These are phyloP conservation scores for Microtus californicus DNA, from an alignment of 2,797 vertebrate genomes.

Conservation along the genomic window DNA sequence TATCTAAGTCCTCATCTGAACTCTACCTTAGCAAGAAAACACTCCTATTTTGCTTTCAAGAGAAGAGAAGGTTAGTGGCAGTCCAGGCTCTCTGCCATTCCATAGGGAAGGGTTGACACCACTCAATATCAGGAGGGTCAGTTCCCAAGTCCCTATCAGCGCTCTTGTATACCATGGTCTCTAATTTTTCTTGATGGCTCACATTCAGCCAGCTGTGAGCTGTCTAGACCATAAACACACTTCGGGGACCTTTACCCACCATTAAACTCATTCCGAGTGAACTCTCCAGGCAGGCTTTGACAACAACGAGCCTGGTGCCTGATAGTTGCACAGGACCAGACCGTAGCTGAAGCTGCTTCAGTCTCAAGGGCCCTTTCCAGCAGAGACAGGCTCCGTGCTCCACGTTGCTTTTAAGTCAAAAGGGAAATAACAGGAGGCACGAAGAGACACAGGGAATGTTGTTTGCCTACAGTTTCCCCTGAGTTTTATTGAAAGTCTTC, in stretches of 20 bases:
- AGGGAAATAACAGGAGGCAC: neutral
- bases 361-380: neutral
- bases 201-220: conserved; percentile 74
- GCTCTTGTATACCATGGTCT: conserved; percentile 57
- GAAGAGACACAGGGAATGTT: neutral
- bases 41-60: neutral
- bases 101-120: conserved; percentile 11
- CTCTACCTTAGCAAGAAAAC: neutral
- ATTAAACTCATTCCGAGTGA: conserved; percentile 66
- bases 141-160: conserved; percentile 62
- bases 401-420: neutral
- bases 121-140: accelerated
- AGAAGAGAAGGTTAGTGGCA: neutral
- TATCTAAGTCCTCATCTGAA: neutral
- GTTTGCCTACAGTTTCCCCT: neutral
- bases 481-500: conserved; percentile 49
- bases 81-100: conserved; percentile 13
- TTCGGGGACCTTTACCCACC: conserved; percentile 73
- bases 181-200: conserved; percentile 75
- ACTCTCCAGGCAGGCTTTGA: neutral
- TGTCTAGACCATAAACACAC: conserved; percentile 76
- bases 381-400: neutral
- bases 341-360: neutral
- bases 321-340: neutral
- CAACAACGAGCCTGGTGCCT: conserved; percentile 3